Percentiles rank a stretch among this genome's conserved stretches.
Conservation (phyloP, 2,888 invertebrate genomes). For the Ypsolopha sequella region DNA sequence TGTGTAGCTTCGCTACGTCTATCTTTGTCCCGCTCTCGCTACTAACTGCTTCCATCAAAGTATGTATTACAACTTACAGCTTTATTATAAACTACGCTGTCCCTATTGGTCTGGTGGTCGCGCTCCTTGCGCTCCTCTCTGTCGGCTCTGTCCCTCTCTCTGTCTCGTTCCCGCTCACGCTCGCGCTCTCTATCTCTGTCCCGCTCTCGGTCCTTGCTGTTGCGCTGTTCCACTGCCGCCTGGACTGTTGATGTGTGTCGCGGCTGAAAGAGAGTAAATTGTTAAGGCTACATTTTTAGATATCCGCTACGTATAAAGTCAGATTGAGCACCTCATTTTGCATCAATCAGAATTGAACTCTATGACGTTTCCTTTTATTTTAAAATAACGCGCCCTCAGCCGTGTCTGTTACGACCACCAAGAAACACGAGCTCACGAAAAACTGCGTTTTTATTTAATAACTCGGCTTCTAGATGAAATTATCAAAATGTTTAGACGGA, state of each 20-base stretch:
- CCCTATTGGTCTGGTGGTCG: slow-evolving; percentile 35
- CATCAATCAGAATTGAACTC: too few relatives aligned
- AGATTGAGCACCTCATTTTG: too few relatives aligned
- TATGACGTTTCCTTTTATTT: too few relatives aligned
- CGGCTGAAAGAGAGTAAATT: slow-evolving; percentile 33
- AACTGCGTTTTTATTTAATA: too few relatives aligned
- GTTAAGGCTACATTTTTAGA: too few relatives aligned
- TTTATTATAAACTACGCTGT: slow-evolving; percentile 47
- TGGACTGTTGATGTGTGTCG: slow-evolving; percentile 44
- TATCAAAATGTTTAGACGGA: too few relatives aligned
- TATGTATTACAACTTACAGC: slow-evolving; percentile 31
- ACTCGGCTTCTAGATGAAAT: too few relatives aligned
- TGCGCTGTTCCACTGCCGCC: slow-evolving; percentile 49
- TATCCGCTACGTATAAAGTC: too few relatives aligned
- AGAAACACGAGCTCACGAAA: too few relatives aligned
- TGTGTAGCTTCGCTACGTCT: background rate
- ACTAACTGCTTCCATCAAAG: too few relatives aligned
- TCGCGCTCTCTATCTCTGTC: slow-evolving; percentile 45
- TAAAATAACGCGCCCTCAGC: too few relatives aligned
- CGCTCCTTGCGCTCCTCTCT: slow-evolving; percentile 43
- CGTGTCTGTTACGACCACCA: too few relatives aligned
- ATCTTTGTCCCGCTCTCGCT: background rate
- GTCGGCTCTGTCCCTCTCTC: slow-evolving; percentile 22
- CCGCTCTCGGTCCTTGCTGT: slow-evolving; percentile 46
- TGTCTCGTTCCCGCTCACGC: slow-evolving; percentile 12